These are phyloP conservation scores for Myodes glareolus DNA, from an alignment of 2,113 vertebrate genomes.

Conservation along the genomic window DNA sequence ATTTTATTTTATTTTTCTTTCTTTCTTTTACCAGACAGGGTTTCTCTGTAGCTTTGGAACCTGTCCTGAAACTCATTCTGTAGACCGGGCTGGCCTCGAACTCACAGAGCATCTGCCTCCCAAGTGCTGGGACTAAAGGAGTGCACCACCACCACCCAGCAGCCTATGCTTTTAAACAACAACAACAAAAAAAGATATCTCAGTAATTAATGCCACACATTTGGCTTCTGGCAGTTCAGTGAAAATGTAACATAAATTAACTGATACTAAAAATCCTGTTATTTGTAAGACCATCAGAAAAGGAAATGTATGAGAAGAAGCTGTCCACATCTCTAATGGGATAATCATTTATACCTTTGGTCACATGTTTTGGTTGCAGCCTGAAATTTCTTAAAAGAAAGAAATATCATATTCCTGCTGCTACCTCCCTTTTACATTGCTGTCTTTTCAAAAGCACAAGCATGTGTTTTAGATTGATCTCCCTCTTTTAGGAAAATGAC, in stretches of 20 bases:
- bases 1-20: too few species aligned
- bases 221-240: background rate
- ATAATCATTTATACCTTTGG: constrained; percentile 83
- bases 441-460: constrained; percentile 90
- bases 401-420: constrained; percentile 86
- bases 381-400: constrained; percentile 85
- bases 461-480: constrained; percentile 82
- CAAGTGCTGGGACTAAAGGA: background rate
- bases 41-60: background rate
- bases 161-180: constrained; percentile 31
- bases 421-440: constrained; percentile 88
- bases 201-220: background rate
- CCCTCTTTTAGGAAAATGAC: background rate
- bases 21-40: background rate
- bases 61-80: background rate
- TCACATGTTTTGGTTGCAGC: constrained; percentile 86
- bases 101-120: background rate
- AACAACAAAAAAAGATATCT: background rate
- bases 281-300: background rate
- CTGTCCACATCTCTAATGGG: constrained; percentile 78
- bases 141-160: background rate
- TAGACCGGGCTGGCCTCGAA: background rate
- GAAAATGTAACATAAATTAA: constrained; percentile 24
- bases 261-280: background rate
- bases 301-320: background rate